phyloP scores from a whole-genome alignment of 2,797 vertebrate genomes.

The Eptatretus atami region DNA sequence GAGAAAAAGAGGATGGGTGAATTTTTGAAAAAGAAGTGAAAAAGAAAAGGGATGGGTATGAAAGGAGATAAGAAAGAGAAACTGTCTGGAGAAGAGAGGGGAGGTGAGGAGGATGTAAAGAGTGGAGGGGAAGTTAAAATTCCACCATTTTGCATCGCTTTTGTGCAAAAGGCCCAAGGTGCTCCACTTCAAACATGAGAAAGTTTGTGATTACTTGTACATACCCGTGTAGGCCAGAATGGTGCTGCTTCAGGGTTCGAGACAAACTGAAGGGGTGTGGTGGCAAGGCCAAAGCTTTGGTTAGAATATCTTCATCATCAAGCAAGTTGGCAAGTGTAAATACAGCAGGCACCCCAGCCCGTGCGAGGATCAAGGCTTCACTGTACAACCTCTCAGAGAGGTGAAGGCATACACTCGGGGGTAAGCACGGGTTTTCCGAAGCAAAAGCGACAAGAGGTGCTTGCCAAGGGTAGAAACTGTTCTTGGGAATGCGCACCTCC shows the following conservation, averaged over 20 bases:
- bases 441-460: slow-evolving; percentile 62
- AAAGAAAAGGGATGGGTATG: too few species aligned
- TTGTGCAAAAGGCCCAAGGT: too few species aligned
- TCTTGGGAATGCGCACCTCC: slow-evolving; percentile 50
- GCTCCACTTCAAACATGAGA: too few species aligned
- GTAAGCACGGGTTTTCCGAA: slow-evolving; percentile 37
- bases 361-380: slow-evolving; percentile 34
- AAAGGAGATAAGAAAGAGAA: too few species aligned
- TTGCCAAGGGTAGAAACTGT: slow-evolving; percentile 55
- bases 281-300: slow-evolving; percentile 21
- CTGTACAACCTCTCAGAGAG: slow-evolving; percentile 47
- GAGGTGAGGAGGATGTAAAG: too few species aligned
- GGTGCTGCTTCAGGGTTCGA: slow-evolving; percentile 16
- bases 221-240: not conserved
- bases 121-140: too few species aligned
- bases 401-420: slow-evolving; percentile 33
- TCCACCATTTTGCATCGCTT: too few species aligned
- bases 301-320: slow-evolving; percentile 38
- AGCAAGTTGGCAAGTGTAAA: slow-evolving; percentile 46
- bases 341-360: slow-evolving; percentile 35
- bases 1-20: too few species aligned
- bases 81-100: too few species aligned
- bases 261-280: slow-evolving; percentile 52
- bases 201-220: too few species aligned
- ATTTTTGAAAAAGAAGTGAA: too few species aligned